Evolutionary conservation across 1,140 invertebrate genomes (phyloP).

Genomic region (Zaprionus capensis): DNA sequence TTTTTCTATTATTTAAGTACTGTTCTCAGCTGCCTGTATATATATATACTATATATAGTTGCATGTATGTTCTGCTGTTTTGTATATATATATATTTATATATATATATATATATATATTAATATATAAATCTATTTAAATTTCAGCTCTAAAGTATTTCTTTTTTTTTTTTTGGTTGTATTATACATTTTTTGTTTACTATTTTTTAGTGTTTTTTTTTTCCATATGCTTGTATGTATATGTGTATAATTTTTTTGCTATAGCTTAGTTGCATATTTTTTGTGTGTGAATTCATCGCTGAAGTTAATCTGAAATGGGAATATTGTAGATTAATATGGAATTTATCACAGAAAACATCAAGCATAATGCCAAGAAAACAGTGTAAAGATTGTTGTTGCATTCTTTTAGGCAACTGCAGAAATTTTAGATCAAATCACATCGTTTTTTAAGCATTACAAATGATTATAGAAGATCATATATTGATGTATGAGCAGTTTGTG

Average conservation of each 20-base stretch:
- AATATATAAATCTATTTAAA: slow-evolving; percentile 72
- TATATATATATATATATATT: slow-evolving; percentile 58
- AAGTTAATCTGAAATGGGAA: slow-evolving; percentile 66
- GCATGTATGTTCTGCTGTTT: slow-evolving; percentile 41
- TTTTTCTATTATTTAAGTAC: slow-evolving; percentile 59
- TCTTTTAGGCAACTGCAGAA: not conserved
- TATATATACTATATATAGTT: slow-evolving; percentile 37
- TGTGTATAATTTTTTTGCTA: slow-evolving; percentile 51
- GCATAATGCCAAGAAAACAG: slow-evolving; percentile 3
- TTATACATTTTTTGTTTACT: slow-evolving; percentile 54
- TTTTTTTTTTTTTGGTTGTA: slow-evolving; percentile 44
- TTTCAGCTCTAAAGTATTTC: slow-evolving; percentile 72
- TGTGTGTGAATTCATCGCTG: slow-evolving; percentile 33
- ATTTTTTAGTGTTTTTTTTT: slow-evolving; percentile 53
- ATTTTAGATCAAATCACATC: not conserved
- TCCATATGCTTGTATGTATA: slow-evolving; percentile 37
- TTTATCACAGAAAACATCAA: not conserved
- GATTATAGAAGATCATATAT: not conserved
- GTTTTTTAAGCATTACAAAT: slow-evolving; percentile 12
- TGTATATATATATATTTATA: slow-evolving; percentile 27
- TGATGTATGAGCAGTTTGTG: not conserved
- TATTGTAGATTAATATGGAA: not conserved
- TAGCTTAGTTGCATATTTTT: slow-evolving; percentile 36
- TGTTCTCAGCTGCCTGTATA: slow-evolving; percentile 63
- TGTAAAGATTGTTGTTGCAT: not conserved